A percentile compares a stretch with the other conserved stretches of the same genome.
Evolutionary conservation across 2,888 invertebrate species (phyloP).

Genomic region (Junonia oenone): DNA sequence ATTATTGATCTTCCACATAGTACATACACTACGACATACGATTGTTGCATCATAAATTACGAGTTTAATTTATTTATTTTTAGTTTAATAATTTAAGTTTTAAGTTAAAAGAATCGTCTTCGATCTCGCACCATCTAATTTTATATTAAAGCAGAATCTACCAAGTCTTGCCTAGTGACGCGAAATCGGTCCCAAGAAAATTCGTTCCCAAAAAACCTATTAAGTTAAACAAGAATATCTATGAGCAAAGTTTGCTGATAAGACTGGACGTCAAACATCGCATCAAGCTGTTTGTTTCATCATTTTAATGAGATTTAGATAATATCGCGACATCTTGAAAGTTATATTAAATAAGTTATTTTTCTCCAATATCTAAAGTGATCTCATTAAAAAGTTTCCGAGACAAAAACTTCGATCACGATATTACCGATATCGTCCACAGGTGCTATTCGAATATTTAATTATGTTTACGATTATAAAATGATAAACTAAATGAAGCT

Average conservation of each 20-base stretch:
- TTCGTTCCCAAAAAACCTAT: neutral
- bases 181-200: neutral
- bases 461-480: too few relatives aligned
- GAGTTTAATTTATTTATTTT: too few relatives aligned
- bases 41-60: too few relatives aligned
- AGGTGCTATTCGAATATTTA: neutral
- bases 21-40: too few relatives aligned
- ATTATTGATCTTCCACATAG: too few relatives aligned
- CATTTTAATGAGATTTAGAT: conserved; percentile 42
- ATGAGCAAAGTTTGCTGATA: conserved; percentile 13
- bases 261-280: conserved; percentile 9
- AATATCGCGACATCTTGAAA: conserved; percentile 40
- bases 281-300: conserved; percentile 11
- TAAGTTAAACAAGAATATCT: conserved; percentile 13
- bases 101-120: too few relatives aligned
- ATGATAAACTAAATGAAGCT: too few relatives aligned
- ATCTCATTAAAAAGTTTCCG: conserved; percentile 42
- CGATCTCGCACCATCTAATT: too few relatives aligned
- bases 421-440: neutral
- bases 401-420: conserved; percentile 29
- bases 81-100: too few relatives aligned
- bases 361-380: conserved; percentile 36
- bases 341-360: conserved; percentile 52
- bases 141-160: too few relatives aligned
- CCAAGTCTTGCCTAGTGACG: too few relatives aligned